phyloP scores from a whole-genome alignment of 2,797 vertebrate species.

The Cossypha dichroa region DNA sequence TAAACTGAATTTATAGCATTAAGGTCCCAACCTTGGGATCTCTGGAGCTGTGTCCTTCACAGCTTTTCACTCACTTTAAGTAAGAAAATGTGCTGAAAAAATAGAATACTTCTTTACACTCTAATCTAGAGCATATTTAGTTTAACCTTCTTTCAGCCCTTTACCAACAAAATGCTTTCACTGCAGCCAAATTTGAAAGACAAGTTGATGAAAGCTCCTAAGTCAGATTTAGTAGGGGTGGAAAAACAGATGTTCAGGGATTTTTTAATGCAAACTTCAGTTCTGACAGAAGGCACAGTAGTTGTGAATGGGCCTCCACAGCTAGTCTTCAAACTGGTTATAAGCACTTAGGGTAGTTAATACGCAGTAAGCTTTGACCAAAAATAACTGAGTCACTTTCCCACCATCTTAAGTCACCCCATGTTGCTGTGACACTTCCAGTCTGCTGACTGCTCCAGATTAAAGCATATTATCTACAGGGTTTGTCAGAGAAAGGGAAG shows the following conservation, averaged over 20 bases:
- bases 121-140: slow-evolving; percentile 45
- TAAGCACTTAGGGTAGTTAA: background rate
- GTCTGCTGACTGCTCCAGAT: background rate
- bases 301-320: slow-evolving; percentile 47
- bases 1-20: background rate
- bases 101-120: slow-evolving; percentile 22
- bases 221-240: slow-evolving; percentile 49
- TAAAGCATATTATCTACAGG: background rate
- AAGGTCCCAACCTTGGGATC: background rate
- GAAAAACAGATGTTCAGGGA: slow-evolving; percentile 57
- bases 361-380: background rate
- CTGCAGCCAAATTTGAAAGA: slow-evolving; percentile 57
- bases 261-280: slow-evolving; percentile 28
- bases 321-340: background rate
- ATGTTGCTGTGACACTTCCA: background rate
- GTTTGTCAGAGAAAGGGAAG: background rate
- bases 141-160: slow-evolving; percentile 58
- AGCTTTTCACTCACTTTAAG: background rate
- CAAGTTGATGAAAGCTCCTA: slow-evolving; percentile 64
- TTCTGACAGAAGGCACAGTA: slow-evolving; percentile 38
- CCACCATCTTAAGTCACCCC: background rate
- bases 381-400: background rate
- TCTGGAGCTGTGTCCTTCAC: background rate
- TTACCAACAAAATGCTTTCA: slow-evolving; percentile 40
- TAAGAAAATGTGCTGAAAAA: slow-evolving; percentile 12